Evolutionary conservation across 2,113 vertebrate genomes (phyloP).

Genomic region (Percina caprodes): DNA sequence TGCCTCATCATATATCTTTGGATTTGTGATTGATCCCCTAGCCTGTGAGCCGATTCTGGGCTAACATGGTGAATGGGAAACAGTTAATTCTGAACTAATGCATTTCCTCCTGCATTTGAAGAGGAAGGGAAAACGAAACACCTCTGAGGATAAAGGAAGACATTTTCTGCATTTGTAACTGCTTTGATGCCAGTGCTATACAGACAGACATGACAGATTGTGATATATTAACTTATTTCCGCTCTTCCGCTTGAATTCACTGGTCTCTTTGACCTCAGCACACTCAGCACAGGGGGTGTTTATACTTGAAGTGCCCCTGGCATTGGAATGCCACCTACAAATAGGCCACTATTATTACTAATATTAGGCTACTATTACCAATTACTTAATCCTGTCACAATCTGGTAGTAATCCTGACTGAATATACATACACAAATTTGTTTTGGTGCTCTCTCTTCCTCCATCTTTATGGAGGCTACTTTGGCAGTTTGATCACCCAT

Average conservation of each 20-base stretch:
- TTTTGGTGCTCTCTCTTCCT: not conserved
- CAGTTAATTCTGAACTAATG: constrained; percentile 22
- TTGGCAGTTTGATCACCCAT: not conserved
- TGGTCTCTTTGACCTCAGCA: not conserved
- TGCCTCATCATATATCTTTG: constrained; percentile 52
- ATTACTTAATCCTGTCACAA: not conserved
- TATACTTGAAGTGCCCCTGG: not conserved
- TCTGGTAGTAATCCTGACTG: not conserved
- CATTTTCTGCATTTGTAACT: constrained; percentile 25
- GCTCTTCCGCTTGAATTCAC: not conserved
- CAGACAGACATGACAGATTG: not conserved
- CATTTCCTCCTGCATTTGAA: constrained; percentile 39
- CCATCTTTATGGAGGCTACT: not conserved
- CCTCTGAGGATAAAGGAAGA: constrained; percentile 37
- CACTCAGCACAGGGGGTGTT: not conserved
- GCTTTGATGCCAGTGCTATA: constrained; percentile 6
- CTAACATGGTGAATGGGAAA: constrained; percentile 36
- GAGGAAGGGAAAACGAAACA: constrained; percentile 7
- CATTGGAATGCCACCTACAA: not conserved
- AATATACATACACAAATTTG: not conserved
- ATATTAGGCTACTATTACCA: not conserved
- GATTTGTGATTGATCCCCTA: constrained; percentile 38
- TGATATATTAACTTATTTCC: not conserved
- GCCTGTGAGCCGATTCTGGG: constrained; percentile 18
- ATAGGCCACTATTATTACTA: not conserved